phyloP scores from a whole-genome alignment of 2,888 invertebrate species.

The Ptycholaimellus sp. region DNA sequence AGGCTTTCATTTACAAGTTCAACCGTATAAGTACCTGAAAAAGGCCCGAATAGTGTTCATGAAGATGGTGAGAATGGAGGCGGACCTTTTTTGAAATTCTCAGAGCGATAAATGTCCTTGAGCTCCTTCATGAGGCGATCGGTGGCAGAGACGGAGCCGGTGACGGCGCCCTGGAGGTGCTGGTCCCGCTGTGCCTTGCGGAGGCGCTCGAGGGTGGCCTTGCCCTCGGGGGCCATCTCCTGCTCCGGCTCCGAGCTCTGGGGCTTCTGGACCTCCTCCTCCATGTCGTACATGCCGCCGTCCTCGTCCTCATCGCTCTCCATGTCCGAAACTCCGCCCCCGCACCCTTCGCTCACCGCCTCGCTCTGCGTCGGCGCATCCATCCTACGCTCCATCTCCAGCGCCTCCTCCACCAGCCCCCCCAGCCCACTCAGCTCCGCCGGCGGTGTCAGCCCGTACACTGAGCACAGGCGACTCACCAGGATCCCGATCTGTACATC shows the following conservation, averaged over 20 bases:
- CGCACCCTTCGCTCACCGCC: slow-evolving; percentile 30
- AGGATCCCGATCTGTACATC: slow-evolving; percentile 55
- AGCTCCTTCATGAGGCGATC: slow-evolving; percentile 98
- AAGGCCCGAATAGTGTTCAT: too few species aligned
- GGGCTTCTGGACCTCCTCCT: slow-evolving; percentile 33
- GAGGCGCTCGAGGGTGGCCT: slow-evolving; percentile 51
- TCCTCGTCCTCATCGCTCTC: slow-evolving; percentile 30
- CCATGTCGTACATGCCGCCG: slow-evolving; percentile 59
- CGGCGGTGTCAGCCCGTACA: slow-evolving; percentile 71
- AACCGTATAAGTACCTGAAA: slow-evolving; percentile 44
- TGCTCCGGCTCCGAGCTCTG: slow-evolving; percentile 4
- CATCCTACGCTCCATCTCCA: not conserved
- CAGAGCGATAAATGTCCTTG: slow-evolving; percentile 84
- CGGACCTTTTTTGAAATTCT: slow-evolving; percentile 66
- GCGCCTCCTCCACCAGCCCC: slow-evolving; percentile 35
- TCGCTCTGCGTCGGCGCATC: slow-evolving; percentile 14
- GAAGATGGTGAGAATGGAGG: not conserved
- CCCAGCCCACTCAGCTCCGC: slow-evolving; percentile 48
- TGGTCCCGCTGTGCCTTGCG: slow-evolving; percentile 80
- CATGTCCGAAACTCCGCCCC: slow-evolving; percentile 29
- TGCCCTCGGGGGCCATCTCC: slow-evolving; percentile 29
- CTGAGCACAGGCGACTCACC: slow-evolving; percentile 64
- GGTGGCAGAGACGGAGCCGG: slow-evolving; percentile 77
- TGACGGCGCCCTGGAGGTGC: slow-evolving; percentile 74
- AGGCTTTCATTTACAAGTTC: slow-evolving; percentile 91